Conservation (phyloP, 1,140 invertebrate genomes). For the Drosophila tristis region DNA sequence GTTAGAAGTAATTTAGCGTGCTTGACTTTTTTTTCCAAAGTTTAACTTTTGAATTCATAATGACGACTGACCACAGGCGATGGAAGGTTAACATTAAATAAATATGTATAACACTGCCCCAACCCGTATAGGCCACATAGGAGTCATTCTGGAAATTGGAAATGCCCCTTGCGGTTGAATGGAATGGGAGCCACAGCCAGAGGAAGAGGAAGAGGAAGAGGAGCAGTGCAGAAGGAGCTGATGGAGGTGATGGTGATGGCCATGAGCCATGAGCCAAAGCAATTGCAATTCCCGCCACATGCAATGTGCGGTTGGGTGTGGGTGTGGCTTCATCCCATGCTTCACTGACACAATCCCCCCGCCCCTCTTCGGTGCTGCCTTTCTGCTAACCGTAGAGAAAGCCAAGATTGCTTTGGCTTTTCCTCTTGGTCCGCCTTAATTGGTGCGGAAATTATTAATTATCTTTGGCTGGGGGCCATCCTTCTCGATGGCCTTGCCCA, state of each 20-base stretch:
- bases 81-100: slow-evolving; percentile 41
- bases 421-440: slow-evolving; percentile 56
- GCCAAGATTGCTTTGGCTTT: slow-evolving; percentile 38
- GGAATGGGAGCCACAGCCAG: too few relatives aligned
- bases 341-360: slow-evolving; percentile 19
- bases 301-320: slow-evolving; percentile 4
- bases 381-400: slow-evolving; percentile 51
- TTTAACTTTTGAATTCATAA: slow-evolving; percentile 31
- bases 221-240: too few relatives aligned
- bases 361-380: background rate
- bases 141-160: slow-evolving; percentile 48
- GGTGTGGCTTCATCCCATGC: slow-evolving; percentile 22
- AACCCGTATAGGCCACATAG: slow-evolving; percentile 19
- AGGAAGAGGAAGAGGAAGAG: background rate
- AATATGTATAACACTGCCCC: slow-evolving; percentile 24
- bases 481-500: background rate
- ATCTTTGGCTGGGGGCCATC: slow-evolving; percentile 38
- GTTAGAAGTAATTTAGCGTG: background rate
- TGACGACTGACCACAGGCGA: background rate
- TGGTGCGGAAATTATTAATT: slow-evolving; percentile 82
- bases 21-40: slow-evolving; percentile 4
- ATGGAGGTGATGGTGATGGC: background rate
- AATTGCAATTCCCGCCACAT: slow-evolving; percentile 8
- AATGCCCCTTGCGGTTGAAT: slow-evolving; percentile 9
- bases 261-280: background rate